Evolutionary conservation across 1,140 invertebrate species (phyloP), one percentile per base, ranked within the genome.

Genomic region (Bombyx mandarina): DNA sequence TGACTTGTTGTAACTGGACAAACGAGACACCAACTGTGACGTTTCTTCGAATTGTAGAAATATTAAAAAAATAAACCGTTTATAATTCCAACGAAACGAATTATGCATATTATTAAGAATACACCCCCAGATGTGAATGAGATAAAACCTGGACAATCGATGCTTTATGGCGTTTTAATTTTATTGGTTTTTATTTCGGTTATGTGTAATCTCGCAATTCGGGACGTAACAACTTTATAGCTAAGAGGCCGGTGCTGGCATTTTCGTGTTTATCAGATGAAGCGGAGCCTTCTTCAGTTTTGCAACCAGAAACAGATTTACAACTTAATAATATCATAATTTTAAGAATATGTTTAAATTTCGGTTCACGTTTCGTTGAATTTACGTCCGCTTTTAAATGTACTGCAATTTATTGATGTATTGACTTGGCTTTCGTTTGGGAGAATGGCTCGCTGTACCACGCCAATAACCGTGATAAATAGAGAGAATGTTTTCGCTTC

Each of bases 151-250:
- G 54, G 63, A 62, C 63, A 67, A 72, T 69, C 56, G 52, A 45
- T 54, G 60, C 61, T 75, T 75, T 72, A 82, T 72, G 64, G 64
- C 69, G 65, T 76, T 79, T 79, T 77, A 79, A 80, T 77, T 74
- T 77, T 74, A 79, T 82, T 76, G 69, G 71, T 71, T 79, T 71
- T 79, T 73, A 75, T 72, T 52, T 44, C 18, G 8, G 43, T 53
- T 53, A 43, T 35, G 45, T 43, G 18, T 58, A 58, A 45, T 54
- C 66, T 58, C 57, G 52, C 57, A 69, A 71, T 73, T 69, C 66
- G 52, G 54, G 18, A 43, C 57, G 56, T 67, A 73, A 73, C 65
- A 69, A 73, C 70, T 73, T 70, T 62, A 78, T 75, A 70, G 50
- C 50, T 35, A 51, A 22, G 22, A 35, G 50, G 22, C 50, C 10